Percentiles rank a stretch among this genome's conserved stretches.
Evolutionary conservation across 2,888 invertebrate genomes (phyloP).

Genomic region (Melieria picta): DNA sequence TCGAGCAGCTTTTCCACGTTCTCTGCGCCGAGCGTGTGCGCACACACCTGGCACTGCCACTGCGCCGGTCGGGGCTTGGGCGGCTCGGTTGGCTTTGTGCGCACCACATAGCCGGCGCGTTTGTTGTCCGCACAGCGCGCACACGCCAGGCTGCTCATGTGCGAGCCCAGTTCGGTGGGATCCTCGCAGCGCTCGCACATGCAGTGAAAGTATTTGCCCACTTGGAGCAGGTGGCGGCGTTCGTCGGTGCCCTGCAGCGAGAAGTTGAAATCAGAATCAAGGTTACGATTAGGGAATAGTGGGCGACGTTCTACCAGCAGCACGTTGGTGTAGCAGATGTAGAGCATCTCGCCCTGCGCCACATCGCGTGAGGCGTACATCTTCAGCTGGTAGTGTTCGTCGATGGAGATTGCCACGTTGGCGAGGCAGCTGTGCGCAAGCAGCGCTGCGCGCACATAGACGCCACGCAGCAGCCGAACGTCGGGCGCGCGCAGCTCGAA

Average conservation of each 20-base stretch:
- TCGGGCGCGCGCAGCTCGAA: slow-evolving; percentile 75
- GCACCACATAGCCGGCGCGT: slow-evolving; percentile 37
- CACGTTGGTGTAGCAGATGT: slow-evolving; percentile 77
- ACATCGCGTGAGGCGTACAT: slow-evolving; percentile 75
- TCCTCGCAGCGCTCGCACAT: slow-evolving; percentile 75
- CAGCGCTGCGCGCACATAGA: slow-evolving; percentile 76
- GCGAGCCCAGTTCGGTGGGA: slow-evolving; percentile 76
- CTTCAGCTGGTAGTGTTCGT: slow-evolving; percentile 73
- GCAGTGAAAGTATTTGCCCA: slow-evolving; percentile 83
- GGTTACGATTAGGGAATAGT: not conserved
- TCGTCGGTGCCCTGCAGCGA: slow-evolving; percentile 72
- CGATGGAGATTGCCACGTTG: slow-evolving; percentile 79
- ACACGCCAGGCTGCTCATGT: slow-evolving; percentile 70
- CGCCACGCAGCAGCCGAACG: slow-evolving; percentile 69
- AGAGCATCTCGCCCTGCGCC: slow-evolving; percentile 71
- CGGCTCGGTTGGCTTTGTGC: slow-evolving; percentile 5
- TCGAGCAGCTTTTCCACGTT: slow-evolving; percentile 67
- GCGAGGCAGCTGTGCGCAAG: slow-evolving; percentile 80
- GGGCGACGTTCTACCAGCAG: slow-evolving; percentile 69
- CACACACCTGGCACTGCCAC: slow-evolving; percentile 59
- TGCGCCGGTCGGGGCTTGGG: slow-evolving; percentile 39
- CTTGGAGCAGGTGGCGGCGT: slow-evolving; percentile 72
- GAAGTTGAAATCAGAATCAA: not conserved
- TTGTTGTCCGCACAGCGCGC: slow-evolving; percentile 45
- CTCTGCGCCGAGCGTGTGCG: slow-evolving; percentile 53